phyloP scores from a whole-genome alignment of 30 jellyfish, hydroid and myxozoan species.

The Turritopsis dohrnii region DNA sequence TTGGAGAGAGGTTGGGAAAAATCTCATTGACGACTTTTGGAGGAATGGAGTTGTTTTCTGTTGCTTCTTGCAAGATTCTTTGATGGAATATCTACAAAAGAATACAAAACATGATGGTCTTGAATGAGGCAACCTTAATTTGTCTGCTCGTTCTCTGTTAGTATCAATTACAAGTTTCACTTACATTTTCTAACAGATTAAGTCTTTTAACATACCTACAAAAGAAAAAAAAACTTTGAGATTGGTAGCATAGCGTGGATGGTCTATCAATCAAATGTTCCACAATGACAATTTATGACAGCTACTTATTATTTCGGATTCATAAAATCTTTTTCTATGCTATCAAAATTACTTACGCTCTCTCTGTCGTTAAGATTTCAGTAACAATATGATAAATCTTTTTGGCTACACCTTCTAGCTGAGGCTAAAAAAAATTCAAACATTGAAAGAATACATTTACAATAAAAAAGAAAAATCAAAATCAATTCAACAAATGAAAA shows the following conservation, averaged over 20 bases:
- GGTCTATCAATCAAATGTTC: background rate
- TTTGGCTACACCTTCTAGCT: conserved; percentile 51
- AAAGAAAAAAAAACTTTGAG: background rate
- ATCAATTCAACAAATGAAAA: background rate
- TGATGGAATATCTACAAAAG: conserved; percentile 53
- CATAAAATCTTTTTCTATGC: too few relatives aligned
- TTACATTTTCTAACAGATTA: conserved; percentile 64
- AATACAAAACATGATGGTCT: background rate
- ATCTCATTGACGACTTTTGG: conserved; percentile 80
- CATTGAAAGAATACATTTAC: background rate
- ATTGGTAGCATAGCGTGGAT: background rate
- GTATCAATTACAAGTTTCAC: background rate
- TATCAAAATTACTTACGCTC: conserved; percentile 67
- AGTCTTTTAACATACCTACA: conserved; percentile 83
- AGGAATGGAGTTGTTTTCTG: conserved; percentile 61
- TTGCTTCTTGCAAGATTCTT: conserved; percentile 70
- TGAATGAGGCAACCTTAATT: background rate
- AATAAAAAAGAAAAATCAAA: background rate
- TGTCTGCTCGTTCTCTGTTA: background rate
- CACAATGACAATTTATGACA: background rate
- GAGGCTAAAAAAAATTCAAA: conserved; percentile 24
- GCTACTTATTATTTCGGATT: too few relatives aligned
- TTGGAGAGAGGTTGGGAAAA: conserved; percentile 85
- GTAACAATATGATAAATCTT: conserved; percentile 76
- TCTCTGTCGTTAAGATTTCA: conserved; percentile 90